Percentiles rank a stretch among this genome's conserved stretches.
These are phyloP conservation scores for Amblyteles armatorius DNA, from an alignment of 2,888 invertebrate species.

Conservation along the genomic window DNA sequence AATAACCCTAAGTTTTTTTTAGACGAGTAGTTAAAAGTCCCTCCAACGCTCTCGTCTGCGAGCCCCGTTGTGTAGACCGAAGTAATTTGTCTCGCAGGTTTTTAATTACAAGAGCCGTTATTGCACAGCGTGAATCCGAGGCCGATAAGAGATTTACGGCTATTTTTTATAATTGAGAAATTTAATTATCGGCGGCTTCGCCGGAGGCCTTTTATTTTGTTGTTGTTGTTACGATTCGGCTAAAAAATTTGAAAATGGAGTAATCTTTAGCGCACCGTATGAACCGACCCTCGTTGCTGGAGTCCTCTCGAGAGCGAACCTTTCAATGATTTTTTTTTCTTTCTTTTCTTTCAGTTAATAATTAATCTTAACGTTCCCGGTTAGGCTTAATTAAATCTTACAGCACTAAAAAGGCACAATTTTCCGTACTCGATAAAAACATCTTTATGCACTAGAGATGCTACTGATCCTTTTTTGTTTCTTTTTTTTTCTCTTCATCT, in stretches of 20 bases:
- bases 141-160: conserved; percentile 63
- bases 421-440: conserved; percentile 81
- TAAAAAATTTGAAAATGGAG: conserved; percentile 44
- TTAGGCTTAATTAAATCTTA: conserved; percentile 83
- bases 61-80: conserved; percentile 27
- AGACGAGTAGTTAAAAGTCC: conserved; percentile 2
- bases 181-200: conserved; percentile 25
- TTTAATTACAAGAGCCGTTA: conserved; percentile 1
- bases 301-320: conserved; percentile 73
- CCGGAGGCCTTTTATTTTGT: conserved; percentile 23
- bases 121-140: conserved; percentile 32
- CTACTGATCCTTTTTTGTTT: conserved; percentile 47
- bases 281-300: conserved; percentile 50
- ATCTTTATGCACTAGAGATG: conserved; percentile 71
- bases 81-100: not conserved
- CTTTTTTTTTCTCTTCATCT: conserved; percentile 19
- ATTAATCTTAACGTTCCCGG: conserved; percentile 75
- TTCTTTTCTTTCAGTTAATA: conserved; percentile 64
- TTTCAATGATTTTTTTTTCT: conserved; percentile 53
- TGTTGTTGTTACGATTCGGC: conserved; percentile 1
- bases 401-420: conserved; percentile 84
- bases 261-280: conserved; percentile 34
- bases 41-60: too few species aligned
- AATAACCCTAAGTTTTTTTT: conserved; percentile 10
- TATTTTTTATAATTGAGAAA: conserved; percentile 52